phyloP scores from a whole-genome alignment of 2,113 vertebrate species.

The Bubo blakistoni region DNA sequence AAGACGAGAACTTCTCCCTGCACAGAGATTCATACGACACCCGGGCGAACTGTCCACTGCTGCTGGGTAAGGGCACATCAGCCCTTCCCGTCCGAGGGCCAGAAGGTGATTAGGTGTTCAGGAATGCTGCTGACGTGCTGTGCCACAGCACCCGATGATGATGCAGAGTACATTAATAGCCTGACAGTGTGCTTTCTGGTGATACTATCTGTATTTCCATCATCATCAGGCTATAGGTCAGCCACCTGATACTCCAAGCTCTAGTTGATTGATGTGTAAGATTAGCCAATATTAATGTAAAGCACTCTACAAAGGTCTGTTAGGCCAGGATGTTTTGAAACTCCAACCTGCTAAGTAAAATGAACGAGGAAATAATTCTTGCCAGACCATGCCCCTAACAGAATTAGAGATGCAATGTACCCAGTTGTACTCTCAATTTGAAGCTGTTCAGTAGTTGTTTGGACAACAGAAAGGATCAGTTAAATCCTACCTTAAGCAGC shows the following conservation, averaged over 20 bases:
- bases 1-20: neutral
- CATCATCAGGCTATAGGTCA: neutral
- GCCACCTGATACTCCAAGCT: neutral
- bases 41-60: fast-evolving
- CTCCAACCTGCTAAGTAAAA: neutral
- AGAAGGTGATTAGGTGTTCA: neutral
- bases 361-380: neutral
- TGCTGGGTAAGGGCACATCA: neutral
- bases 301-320: neutral
- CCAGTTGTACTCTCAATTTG: neutral
- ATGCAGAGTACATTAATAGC: fast-evolving
- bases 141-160: neutral
- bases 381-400: neutral
- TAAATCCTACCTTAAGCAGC: neutral
- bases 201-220: no score
- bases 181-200: neutral
- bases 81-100: neutral
- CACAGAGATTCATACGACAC: fast-evolving
- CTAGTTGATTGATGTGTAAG: fast-evolving
- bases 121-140: neutral
- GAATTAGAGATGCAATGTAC: neutral
- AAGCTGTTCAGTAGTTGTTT: neutral
- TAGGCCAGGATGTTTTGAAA: neutral
- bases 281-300: neutral
- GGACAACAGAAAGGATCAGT: neutral